These are phyloP conservation scores for Phallusia fumigata DNA, from an alignment of 23 tunicate genomes.

Conservation along the genomic window DNA sequence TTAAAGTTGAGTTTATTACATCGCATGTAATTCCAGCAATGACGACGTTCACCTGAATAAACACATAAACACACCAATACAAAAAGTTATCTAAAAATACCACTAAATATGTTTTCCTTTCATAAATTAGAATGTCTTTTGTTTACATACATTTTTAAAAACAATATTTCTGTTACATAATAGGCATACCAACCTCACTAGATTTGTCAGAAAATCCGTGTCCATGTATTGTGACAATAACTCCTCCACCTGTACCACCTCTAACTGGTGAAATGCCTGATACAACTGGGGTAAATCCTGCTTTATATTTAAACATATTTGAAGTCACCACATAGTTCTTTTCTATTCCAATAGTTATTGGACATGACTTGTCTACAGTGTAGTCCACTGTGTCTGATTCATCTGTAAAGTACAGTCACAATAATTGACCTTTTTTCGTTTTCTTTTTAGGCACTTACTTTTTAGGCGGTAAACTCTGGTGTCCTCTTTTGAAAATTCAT, in stretches of 20 bases:
- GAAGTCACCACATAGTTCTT: background rate
- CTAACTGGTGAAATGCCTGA: slow-evolving; percentile 33
- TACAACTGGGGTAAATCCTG: slow-evolving; percentile 35
- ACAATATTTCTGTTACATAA: too few relatives aligned
- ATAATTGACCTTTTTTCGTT: background rate
- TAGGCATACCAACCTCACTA: background rate
- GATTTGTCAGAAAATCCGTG: slow-evolving; percentile 18
- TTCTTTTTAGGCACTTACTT: background rate
- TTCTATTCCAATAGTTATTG: slow-evolving; percentile 19
- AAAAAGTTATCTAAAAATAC: too few relatives aligned
- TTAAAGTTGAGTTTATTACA: slow-evolving; percentile 19
- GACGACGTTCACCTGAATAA: slow-evolving; percentile 28
- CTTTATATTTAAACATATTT: slow-evolving; percentile 34
- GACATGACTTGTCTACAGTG: slow-evolving; percentile 30
- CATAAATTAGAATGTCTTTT: too few relatives aligned
- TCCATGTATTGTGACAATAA: slow-evolving; percentile 42
- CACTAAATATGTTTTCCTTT: too few relatives aligned
- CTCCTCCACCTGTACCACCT: slow-evolving; percentile 69
- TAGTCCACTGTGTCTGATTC: background rate
- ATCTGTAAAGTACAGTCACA: background rate
- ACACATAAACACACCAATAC: too few relatives aligned
- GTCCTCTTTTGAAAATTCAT: background rate
- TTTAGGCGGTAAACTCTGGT: background rate
- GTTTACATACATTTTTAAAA: background rate
- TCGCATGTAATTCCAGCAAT: slow-evolving; percentile 48